A percentile compares a stretch with the other conserved stretches of the same genome.
Conservation (phyloP, 2,888 invertebrate genomes). For the Athrips mouffetella region DNA sequence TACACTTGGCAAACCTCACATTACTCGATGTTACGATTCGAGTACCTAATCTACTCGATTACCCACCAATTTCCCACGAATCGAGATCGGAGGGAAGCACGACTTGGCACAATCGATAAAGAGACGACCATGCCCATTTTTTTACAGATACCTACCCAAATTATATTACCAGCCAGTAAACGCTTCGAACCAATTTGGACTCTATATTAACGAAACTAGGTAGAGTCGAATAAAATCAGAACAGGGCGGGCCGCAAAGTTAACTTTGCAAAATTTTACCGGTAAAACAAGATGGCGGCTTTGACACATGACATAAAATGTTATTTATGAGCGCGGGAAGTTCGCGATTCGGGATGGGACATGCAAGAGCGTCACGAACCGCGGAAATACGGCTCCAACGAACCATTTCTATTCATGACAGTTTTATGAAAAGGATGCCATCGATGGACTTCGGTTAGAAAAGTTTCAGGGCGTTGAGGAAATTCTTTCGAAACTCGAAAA, state of each 20-base stretch:
- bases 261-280: constrained; percentile 47
- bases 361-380: constrained; percentile 70
- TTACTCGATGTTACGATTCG: constrained; percentile 40
- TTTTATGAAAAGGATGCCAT: constrained; percentile 52
- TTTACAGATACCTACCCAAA: constrained; percentile 33
- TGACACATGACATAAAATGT: constrained; percentile 73
- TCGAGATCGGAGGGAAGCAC: constrained; percentile 73
- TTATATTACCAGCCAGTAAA: constrained; percentile 35
- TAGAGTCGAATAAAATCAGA: constrained; percentile 16
- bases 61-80: constrained; percentile 54
- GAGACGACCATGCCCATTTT: constrained; percentile 61
- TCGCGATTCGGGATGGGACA: constrained; percentile 68
- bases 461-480: background rate
- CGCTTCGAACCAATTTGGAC: constrained; percentile 38
- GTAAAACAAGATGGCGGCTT: constrained; percentile 63
- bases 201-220: constrained; percentile 49
- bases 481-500: no score
- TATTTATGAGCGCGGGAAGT: constrained; percentile 70
- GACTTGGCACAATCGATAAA: constrained; percentile 75
- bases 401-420: constrained; percentile 69
- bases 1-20: constrained; percentile 31
- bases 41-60: constrained; percentile 59
- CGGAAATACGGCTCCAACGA: constrained; percentile 60
- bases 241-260: constrained; percentile 34
- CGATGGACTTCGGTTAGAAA: constrained; percentile 25